Evolutionary conservation across 1,140 invertebrate species (phyloP), one percentile per base, ranked within the genome.

Genomic region (Druon quercuslanigerum): DNA sequence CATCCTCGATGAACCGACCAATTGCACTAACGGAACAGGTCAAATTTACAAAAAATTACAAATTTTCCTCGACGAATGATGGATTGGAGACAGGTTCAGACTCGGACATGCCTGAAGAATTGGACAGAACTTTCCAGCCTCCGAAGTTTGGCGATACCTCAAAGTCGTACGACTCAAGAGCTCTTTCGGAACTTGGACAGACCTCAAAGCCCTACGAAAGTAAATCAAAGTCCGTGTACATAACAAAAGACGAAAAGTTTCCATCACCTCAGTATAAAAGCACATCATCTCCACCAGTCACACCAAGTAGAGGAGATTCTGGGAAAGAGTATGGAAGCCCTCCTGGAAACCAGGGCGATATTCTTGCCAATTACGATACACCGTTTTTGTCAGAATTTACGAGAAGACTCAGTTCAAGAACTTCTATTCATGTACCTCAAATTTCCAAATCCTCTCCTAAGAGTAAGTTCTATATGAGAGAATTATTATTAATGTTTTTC

Each of bases 321-420:
- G 9, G 40, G 1, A 83, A 76, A 54, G 83, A 87, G 12, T 82
- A 88, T 51, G 12, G 19, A 16, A 81, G 77, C 66, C 83, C 46
- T 19, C 79, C 74, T 4, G 83, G 86, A 3, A 79, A 60, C 54
- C 57, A 76, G n/a, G 77, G 73, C 73, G 89, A 91, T 77, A 50
- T 89, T 76, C 79, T 91, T 76, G 78, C 86, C 13, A 89, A 86
- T 74, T 91, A 86, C 73, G 93, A 94, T 85, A 94, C 93, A 79
- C 94, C 94, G 54, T 95, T 93, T 85, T 88, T 95, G 81, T 94
- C 93, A 79, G 94, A 93, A 82, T 95, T 95, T 78, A 94, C 94
- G 3, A 88, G 92, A 66, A 92, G 93, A 76, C 86, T 95, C 33
- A 94, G 94, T 51, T 85, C 93, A 12, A 85, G 94, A 33, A 86